Percentiles rank a stretch among this genome's conserved stretches.
Evolutionary conservation across 2,888 invertebrate genomes (phyloP).

Genomic region (Drosophila stalkeri): DNA sequence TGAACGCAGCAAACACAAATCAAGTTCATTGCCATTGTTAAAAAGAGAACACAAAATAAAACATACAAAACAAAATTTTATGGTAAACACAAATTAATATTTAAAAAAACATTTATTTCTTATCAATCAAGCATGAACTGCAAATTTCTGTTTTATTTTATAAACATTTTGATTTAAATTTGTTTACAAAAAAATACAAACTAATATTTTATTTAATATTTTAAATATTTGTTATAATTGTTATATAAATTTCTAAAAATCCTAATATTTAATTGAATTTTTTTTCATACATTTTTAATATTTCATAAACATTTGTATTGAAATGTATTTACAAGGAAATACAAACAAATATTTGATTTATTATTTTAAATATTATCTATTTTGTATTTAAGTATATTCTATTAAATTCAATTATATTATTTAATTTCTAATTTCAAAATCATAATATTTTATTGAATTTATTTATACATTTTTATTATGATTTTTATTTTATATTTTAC

Average conservation of each 20-base stretch:
- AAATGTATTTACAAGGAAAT: too few relatives aligned
- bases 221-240: background rate
- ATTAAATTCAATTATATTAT: too few relatives aligned
- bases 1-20: background rate
- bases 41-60: background rate
- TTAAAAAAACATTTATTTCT: background rate
- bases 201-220: background rate
- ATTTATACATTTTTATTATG: background rate
- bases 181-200: background rate
- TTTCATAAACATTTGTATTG: too few relatives aligned
- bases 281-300: too few relatives aligned
- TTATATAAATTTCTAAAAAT: too few relatives aligned
- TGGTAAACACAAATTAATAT: background rate
- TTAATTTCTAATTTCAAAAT: too few relatives aligned
- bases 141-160: background rate
- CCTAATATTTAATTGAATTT: background rate
- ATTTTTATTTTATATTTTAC: background rate
- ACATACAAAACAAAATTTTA: background rate
- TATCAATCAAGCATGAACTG: background rate
- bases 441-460: background rate
- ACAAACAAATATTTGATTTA: background rate
- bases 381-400: too few relatives aligned
- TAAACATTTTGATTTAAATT: background rate
- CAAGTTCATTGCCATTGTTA: constrained; percentile 34
- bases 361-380: too few relatives aligned